Base-by-base conservation (phyloP, 2,797 vertebrate genomes). In the Girardinus metallicus region DNA sequence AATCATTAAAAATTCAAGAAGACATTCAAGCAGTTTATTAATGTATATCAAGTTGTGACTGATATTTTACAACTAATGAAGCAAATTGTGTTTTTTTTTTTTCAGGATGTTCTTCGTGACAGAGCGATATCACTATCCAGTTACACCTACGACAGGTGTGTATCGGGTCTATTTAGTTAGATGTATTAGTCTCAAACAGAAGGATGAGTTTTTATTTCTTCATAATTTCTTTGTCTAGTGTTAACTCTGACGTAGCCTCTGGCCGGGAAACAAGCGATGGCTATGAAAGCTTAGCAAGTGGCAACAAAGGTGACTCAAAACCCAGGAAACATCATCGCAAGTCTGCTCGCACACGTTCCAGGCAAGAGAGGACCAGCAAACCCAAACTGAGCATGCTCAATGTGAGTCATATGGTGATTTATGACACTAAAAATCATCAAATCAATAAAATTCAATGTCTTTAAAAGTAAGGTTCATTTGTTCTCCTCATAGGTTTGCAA, bases 361-460 rank as follows among this genome's bases (percentile, higher is more conserved):
- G 99, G 1, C 98, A 98, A 85, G 99, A 99, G 90, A 98, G 96
- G 93, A 94, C 96, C 83, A 99, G 88, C 94, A 97, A 97, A 82
- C 97, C 99, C 51, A 98, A 98, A 87, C 96, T 99, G 71, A 99
- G 97, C 91, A 99, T 99, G 93, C 92, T 99, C 86, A 99, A 99
- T 85, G 98, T 98, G 93, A 97, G 97, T 94, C 39, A 8, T 2
- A 18, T 5, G 8, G 12, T 43, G 0, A 64, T 73, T 26, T 73
- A 10, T 60, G 1, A 26, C 2, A 26, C 3, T 16, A 74, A 55
- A 75, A 74, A 9, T 70, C 29, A 26, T 39, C 1, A 68, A 3
- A n/a, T 29, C 60, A 1, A 70, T 36, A 1, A 57, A 74, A 29
- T 31, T 0, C 8, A 21, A 29, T 76, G 5, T 83, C 75, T 82